Evolutionary conservation across 1,140 invertebrate species (phyloP).

Genomic region (Parasteatoda tepidariorum): DNA sequence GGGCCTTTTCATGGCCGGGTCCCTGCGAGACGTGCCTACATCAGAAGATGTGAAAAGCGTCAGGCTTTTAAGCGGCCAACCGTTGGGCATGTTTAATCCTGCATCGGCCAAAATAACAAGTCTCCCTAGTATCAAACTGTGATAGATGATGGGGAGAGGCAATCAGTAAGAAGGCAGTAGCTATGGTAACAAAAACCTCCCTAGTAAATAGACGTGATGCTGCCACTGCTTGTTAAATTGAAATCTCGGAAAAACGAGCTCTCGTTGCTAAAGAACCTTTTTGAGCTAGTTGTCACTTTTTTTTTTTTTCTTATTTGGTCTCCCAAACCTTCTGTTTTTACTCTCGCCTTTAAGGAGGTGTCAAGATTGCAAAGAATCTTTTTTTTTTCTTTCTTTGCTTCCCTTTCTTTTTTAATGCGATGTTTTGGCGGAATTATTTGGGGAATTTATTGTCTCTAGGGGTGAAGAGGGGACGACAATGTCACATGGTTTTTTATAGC

Average conservation of each 20-base stretch:
- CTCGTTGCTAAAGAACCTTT: slow-evolving; percentile 51
- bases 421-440: slow-evolving; percentile 61
- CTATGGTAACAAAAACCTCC: slow-evolving; percentile 54
- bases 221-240: slow-evolving; percentile 60
- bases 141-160: slow-evolving; percentile 55
- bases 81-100: slow-evolving; percentile 57
- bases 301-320: slow-evolving; percentile 40
- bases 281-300: slow-evolving; percentile 50
- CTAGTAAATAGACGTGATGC: slow-evolving; percentile 60
- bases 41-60: slow-evolving; percentile 52
- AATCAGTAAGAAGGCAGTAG: slow-evolving; percentile 56
- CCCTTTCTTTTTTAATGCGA: slow-evolving; percentile 53
- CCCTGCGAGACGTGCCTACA: slow-evolving; percentile 48
- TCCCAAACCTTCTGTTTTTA: slow-evolving; percentile 60
- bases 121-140: slow-evolving; percentile 55
- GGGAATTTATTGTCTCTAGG: slow-evolving; percentile 58
- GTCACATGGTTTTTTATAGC: slow-evolving; percentile 51
- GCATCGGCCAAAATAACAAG: slow-evolving; percentile 54
- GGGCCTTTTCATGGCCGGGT: slow-evolving; percentile 2
- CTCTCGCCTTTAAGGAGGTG: slow-evolving; percentile 58
- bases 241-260: slow-evolving; percentile 59
- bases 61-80: slow-evolving; percentile 56
- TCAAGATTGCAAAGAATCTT: slow-evolving; percentile 47
- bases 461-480: slow-evolving; percentile 42
- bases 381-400: slow-evolving; percentile 9